Conservation (phyloP, 2,113 vertebrate genomes). For the Nyctibius bracteatus region DNA sequence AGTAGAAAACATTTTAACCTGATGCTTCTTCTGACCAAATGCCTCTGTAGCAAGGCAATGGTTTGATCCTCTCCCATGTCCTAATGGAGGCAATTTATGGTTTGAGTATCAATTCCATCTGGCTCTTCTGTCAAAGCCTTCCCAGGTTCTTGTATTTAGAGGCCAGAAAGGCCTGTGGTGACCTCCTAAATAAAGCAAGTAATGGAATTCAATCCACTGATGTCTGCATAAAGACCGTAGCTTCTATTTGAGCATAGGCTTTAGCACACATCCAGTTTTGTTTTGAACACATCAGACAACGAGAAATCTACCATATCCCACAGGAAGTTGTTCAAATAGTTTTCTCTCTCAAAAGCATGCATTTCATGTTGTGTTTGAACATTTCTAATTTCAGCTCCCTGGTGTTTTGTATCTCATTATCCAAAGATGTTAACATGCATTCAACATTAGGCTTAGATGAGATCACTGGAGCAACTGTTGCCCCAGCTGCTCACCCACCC, state of each 20-base stretch:
- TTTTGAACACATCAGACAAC: neutral
- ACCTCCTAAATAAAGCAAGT: neutral
- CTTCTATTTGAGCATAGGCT: neutral
- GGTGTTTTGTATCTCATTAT: neutral
- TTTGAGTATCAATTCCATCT: neutral
- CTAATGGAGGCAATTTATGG: neutral
- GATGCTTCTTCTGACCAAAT: neutral
- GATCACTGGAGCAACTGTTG: neutral
- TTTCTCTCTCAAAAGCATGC: neutral
- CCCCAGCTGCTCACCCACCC: neutral
- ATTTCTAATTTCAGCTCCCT: slow-evolving; percentile 1
- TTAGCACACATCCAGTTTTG: neutral
- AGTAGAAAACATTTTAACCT: neutral
- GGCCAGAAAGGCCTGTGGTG: neutral
- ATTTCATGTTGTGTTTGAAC: neutral
- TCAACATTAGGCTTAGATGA: neutral
- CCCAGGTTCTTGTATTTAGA: neutral
- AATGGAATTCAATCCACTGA: neutral
- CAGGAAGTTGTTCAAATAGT: neutral
- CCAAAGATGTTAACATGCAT: neutral
- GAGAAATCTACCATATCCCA: neutral
- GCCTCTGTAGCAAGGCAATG: neutral
- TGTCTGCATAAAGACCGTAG: neutral
- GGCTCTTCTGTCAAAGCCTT: neutral
- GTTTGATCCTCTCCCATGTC: neutral